phyloP scores from a whole-genome alignment of 23 tunicate genomes.

The Phallusia fumigata region DNA sequence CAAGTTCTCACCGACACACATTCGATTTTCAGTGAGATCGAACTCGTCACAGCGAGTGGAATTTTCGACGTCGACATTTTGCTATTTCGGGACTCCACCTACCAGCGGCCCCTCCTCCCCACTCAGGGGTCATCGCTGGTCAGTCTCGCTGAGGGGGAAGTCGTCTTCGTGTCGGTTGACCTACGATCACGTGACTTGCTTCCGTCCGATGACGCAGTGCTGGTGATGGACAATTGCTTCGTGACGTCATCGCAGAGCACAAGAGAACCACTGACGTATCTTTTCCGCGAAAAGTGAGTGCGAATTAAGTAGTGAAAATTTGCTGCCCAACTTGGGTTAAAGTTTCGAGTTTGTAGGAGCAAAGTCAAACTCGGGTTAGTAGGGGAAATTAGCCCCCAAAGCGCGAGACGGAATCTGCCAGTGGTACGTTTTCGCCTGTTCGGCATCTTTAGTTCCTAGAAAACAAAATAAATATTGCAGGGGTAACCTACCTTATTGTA shows the following conservation, averaged over 20 bases:
- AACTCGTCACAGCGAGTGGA: conserved; percentile 31
- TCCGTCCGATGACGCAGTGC: conserved; percentile 40
- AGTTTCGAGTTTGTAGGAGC: too few species aligned
- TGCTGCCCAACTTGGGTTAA: too few species aligned
- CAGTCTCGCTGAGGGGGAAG: conserved; percentile 70
- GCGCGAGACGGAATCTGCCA: too few species aligned
- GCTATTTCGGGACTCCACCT: conserved; percentile 56
- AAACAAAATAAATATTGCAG: too few species aligned
- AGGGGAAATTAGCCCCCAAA: too few species aligned
- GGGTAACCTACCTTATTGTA: too few species aligned
- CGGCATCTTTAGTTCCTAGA: not conserved
- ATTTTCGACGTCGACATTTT: conserved; percentile 55
- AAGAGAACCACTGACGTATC: conserved; percentile 30
- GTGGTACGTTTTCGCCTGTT: too few species aligned
- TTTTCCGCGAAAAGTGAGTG: conserved; percentile 27
- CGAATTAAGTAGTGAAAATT: not conserved
- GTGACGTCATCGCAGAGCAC: conserved; percentile 63
- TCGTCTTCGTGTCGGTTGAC: conserved; percentile 69
- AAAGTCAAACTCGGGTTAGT: too few species aligned
- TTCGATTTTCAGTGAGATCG: conserved; percentile 26
- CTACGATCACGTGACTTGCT: conserved; percentile 34
- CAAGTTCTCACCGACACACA: not conserved
- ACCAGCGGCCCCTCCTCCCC: conserved; percentile 11
- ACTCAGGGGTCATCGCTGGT: conserved; percentile 26
- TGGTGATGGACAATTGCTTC: conserved; percentile 82